Percentiles rank a stretch among this genome's conserved stretches.
These are phyloP conservation scores for Ylistrum balloti DNA, from an alignment of 1,140 invertebrate genomes.

Conservation along the genomic window DNA sequence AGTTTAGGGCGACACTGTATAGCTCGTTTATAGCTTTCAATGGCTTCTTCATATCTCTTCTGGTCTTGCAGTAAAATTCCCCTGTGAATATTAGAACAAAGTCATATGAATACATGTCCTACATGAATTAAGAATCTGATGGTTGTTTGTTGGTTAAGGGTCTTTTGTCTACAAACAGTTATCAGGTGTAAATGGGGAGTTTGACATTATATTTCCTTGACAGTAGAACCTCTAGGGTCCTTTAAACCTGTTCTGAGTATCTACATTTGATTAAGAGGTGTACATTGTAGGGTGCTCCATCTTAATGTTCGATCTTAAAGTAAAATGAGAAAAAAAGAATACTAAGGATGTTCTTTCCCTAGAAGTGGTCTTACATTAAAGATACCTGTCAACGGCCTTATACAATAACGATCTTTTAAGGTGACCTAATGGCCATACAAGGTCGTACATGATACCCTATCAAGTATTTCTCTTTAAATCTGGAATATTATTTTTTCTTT, in stretches of 20 bases:
- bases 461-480: neutral
- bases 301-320: neutral
- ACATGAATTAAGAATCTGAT: too few species aligned
- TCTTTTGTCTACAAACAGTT: neutral
- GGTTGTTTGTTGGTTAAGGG: neutral
- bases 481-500: too few species aligned
- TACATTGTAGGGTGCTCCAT: neutral
- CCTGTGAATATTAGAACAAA: constrained; percentile 87
- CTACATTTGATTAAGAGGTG: neutral
- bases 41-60: constrained; percentile 93
- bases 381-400: neutral
- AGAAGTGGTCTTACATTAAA: neutral
- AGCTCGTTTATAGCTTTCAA: constrained; percentile 95
- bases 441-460: neutral
- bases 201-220: neutral
- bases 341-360: neutral
- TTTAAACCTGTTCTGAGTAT: neutral
- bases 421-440: neutral
- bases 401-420: neutral
- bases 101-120: neutral
- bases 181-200: neutral
- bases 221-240: neutral
- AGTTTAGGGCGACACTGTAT: constrained; percentile 96
- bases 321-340: neutral
- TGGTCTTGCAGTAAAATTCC: constrained; percentile 96